Evolutionary conservation across 2,113 vertebrate genomes (phyloP).

Genomic region (Helogale parvula): DNA sequence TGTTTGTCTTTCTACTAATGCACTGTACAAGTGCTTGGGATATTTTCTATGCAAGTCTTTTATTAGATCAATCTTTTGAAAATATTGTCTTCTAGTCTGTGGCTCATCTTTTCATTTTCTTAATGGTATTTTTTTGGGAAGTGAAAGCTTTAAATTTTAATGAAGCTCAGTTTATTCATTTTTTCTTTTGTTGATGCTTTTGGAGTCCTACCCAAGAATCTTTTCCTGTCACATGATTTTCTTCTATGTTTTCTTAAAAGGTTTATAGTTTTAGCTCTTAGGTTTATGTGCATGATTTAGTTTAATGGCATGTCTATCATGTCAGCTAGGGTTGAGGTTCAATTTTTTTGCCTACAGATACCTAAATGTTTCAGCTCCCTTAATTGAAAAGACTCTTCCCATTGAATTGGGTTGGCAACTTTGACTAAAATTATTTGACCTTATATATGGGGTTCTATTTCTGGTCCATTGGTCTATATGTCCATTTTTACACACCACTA

Average conservation of each 20-base stretch:
- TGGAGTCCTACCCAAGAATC: neutral
- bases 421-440: neutral
- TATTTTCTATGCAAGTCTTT: neutral
- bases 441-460: neutral
- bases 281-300: neutral
- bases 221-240: neutral
- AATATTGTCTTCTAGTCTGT: neutral
- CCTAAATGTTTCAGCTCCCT: neutral
- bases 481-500: neutral
- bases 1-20: neutral
- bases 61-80: neutral
- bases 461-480: neutral
- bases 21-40: neutral
- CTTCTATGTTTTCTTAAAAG: neutral
- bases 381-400: neutral
- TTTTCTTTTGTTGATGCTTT: neutral
- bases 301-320: neutral
- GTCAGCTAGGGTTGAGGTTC: neutral
- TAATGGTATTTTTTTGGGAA: neutral
- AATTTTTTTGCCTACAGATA: neutral
- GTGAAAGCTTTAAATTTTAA: neutral
- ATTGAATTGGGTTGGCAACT: neutral
- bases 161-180: neutral
- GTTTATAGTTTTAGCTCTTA: neutral
- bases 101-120: neutral